A percentile compares a stretch with the other conserved stretches of the same genome.
Conservation (phyloP, 1,140 invertebrate genomes). For the Drosophila pruinosa region DNA sequence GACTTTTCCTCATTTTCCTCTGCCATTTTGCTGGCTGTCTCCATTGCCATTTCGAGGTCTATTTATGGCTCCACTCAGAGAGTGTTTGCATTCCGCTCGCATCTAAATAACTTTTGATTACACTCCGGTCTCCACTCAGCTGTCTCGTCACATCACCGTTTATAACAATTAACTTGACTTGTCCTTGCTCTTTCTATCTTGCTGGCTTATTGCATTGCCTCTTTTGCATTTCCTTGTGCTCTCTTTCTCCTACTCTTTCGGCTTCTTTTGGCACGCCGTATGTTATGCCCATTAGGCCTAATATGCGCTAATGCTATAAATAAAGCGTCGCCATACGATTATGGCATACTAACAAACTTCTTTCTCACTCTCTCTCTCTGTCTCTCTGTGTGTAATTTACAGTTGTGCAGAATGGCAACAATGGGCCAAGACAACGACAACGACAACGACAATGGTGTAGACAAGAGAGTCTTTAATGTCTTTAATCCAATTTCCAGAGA, state of each 20-base stretch:
- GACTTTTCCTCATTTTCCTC: neutral
- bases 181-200: neutral
- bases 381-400: constrained; percentile 65
- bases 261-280: constrained; percentile 41
- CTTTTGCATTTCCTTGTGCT: constrained; percentile 4
- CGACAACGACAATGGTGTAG: constrained; percentile 20
- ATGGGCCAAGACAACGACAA: constrained; percentile 5
- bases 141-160: constrained; percentile 39
- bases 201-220: neutral
- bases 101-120: constrained; percentile 56
- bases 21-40: neutral
- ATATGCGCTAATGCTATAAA: constrained; percentile 80
- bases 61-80: neutral
- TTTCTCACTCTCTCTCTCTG: neutral
- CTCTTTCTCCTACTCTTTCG: neutral
- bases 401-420: constrained; percentile 55
- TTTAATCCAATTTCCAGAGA: constrained; percentile 76
- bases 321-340: constrained; percentile 76
- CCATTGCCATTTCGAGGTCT: neutral
- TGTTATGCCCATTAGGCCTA: constrained; percentile 77
- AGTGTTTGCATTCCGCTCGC: neutral
- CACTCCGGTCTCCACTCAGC: constrained; percentile 10
- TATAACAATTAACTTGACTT: constrained; percentile 53
- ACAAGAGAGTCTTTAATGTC: constrained; percentile 67
- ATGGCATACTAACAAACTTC: constrained; percentile 77